Conservation (phyloP, 2,113 vertebrate genomes). For the Apteryx mantelli region DNA sequence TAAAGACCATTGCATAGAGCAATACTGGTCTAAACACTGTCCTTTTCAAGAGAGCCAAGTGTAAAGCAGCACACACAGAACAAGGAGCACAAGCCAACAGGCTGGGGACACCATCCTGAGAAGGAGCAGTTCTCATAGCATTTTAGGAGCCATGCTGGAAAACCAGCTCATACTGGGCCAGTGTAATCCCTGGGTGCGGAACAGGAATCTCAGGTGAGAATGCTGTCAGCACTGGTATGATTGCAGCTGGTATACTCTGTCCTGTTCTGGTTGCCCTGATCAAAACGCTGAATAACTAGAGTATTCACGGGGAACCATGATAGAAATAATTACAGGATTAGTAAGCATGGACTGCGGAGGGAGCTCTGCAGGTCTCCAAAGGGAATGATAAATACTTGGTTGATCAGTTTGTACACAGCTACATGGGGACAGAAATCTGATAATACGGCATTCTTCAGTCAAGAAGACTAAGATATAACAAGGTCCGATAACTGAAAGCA, state of each 20-base stretch:
- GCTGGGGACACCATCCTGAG: neutral
- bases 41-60: neutral
- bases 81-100: neutral
- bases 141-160: neutral
- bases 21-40: neutral
- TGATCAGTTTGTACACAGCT: neutral
- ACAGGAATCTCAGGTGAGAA: neutral
- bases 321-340: neutral
- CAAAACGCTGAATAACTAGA: constrained; percentile 7
- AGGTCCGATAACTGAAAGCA: constrained; percentile 21
- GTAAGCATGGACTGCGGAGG: neutral
- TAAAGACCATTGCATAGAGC: neutral
- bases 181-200: neutral
- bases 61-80: neutral
- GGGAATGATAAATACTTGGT: neutral
- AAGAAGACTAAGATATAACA: neutral
- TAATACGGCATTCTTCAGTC: neutral
- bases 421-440: neutral
- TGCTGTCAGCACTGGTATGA: accelerated
- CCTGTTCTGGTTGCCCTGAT: neutral
- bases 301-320: neutral
- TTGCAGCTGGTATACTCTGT: neutral
- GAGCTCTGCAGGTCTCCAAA: constrained; percentile 30
- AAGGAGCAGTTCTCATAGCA: neutral
- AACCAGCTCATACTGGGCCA: neutral